Percentiles rank a stretch among this genome's conserved stretches.
Conservation (phyloP, 2,888 invertebrate species). For the Nipponacmea schrenckii region DNA sequence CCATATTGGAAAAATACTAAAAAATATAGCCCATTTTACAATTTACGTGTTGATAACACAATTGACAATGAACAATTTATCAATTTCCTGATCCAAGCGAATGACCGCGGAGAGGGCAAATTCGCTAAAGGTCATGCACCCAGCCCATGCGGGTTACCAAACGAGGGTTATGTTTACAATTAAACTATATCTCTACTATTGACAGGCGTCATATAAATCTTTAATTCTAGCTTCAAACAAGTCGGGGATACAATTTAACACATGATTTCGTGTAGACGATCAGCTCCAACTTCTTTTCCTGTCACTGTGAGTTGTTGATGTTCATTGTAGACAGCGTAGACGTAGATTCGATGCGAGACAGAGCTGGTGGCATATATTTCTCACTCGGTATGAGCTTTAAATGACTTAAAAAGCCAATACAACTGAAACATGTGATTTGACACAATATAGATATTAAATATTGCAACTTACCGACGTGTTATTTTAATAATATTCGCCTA, state of each 20-base stretch:
- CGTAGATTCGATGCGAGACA: not conserved
- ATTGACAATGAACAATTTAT: not conserved
- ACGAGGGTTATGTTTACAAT: constrained; percentile 46
- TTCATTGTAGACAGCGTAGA: not conserved
- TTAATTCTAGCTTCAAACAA: too few relatives aligned
- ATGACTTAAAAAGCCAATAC: not conserved
- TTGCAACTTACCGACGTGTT: constrained; percentile 10
- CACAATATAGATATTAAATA: not conserved
- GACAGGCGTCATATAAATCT: too few relatives aligned
- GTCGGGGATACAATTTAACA: too few relatives aligned
- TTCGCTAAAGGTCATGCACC: constrained; percentile 61
- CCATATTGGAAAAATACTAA: not conserved
- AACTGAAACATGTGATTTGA: not conserved
- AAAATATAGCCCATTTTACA: not conserved
- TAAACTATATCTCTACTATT: too few relatives aligned
- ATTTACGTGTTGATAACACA: not conserved
- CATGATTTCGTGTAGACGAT: too few relatives aligned
- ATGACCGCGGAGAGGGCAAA: constrained; percentile 34
- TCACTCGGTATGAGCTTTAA: not conserved
- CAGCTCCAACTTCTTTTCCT: not conserved
- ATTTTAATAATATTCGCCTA: constrained; percentile 10
- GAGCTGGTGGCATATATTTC: not conserved
- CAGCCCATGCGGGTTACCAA: constrained; percentile 45
- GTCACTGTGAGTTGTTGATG: not conserved
- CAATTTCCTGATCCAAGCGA: too few relatives aligned